Percentiles rank a stretch among this genome's conserved stretches.
phyloP scores from a whole-genome alignment of 2,797 vertebrate genomes.

The Echiichthys vipera region DNA sequence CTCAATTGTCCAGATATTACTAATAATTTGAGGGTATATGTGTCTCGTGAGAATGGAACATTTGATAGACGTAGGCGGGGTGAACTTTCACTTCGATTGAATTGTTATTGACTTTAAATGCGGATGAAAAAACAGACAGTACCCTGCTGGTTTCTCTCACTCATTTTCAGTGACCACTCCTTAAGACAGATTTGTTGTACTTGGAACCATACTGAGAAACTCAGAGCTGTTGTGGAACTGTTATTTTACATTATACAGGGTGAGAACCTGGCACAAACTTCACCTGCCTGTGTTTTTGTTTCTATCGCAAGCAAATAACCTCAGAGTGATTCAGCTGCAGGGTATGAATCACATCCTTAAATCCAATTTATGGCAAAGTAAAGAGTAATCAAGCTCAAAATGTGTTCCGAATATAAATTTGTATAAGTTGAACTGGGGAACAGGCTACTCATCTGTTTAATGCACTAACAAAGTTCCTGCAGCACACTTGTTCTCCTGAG shows the following conservation, averaged over 20 bases:
- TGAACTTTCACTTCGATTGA: not conserved
- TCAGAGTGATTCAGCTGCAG: slow-evolving; percentile 48
- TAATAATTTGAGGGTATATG: too few species aligned
- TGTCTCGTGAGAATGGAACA: not conserved
- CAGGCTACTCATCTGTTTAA: slow-evolving; percentile 66
- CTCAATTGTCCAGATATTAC: too few species aligned
- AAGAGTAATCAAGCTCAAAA: slow-evolving; percentile 49
- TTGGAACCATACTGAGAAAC: slow-evolving; percentile 48
- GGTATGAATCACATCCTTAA: slow-evolving; percentile 60
- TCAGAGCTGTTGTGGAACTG: slow-evolving; percentile 27
- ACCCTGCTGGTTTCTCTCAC: slow-evolving; percentile 11
- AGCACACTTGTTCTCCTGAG: slow-evolving; percentile 29
- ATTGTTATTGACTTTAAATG: slow-evolving; percentile 4
- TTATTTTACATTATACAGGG: slow-evolving; percentile 44
- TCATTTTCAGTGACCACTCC: slow-evolving; percentile 36
- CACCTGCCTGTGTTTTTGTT: slow-evolving; percentile 62
- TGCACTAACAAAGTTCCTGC: slow-evolving; percentile 53
- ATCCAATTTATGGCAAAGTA: slow-evolving; percentile 58
- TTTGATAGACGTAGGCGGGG: not conserved
- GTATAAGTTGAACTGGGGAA: slow-evolving; percentile 30
- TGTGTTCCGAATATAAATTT: slow-evolving; percentile 48
- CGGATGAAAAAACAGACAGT: slow-evolving; percentile 12
- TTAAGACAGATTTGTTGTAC: slow-evolving; percentile 43
- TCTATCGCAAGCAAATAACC: slow-evolving; percentile 52
- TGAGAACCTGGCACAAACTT: slow-evolving; percentile 42